Evolutionary conservation across 2,888 invertebrate genomes (phyloP), one percentile per base, ranked within the genome.

Genomic region (Eudemis profundana): DNA sequence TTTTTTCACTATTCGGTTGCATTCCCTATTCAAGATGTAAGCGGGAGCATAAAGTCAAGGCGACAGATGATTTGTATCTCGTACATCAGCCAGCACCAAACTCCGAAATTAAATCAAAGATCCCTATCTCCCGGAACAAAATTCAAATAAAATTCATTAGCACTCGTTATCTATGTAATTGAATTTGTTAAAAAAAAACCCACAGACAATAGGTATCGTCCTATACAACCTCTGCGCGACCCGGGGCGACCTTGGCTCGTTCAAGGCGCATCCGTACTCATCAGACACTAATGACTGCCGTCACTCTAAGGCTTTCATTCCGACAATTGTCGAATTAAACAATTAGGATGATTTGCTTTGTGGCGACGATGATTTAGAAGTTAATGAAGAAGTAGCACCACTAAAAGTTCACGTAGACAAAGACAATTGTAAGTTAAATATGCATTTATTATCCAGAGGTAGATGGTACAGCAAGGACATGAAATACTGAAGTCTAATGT

Each of bases 181-280:
- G 84, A 67, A 66, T 68, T 63, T 75, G 78, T 79, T 76, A 65
- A 76, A 77, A 77, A 79, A 77, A 76, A 72, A 50, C 67, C 54
- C 69, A 70, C 83, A 84, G 78, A 86, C 81, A 84, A 83, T 86
- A 84, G 82, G 78, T 78, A 77, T 74, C 81, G 82, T 79, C 81
- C 81, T 77, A 77, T 77, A 79, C 83, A 85, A 86, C 87, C 87
- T 86, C 83, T 81, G 76, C 67, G 70, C 83, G 86, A 85, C 84
- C 84, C 76, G 81, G 72, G 63, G 66, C 77, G 84, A 84, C 90
- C 90, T 90, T 89, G 86, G 74, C 68, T 70, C 61, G 77, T 73
- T 84, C 88, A 90, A 90, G 89, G 90, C 76, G 75, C 77, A 89
- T 90, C 90, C 88, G 90, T 75, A 76, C 78, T 85, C 82, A 82